Evolutionary conservation across 2,888 invertebrate genomes (phyloP).

Genomic region (Luperina testacea): DNA sequence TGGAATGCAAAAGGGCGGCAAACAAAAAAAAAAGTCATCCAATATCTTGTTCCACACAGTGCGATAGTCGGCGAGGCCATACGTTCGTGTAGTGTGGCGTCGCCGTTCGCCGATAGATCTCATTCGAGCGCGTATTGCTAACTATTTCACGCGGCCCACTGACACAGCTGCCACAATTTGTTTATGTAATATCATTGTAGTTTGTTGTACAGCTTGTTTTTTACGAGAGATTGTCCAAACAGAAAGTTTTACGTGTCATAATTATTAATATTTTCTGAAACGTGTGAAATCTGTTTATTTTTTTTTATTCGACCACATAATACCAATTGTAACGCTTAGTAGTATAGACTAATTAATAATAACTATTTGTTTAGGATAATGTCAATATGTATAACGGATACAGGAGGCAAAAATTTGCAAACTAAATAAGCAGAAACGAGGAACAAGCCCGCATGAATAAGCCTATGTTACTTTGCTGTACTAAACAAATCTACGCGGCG

Average conservation of each 20-base stretch:
- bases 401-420: slow-evolving; percentile 5
- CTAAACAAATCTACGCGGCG: slow-evolving; percentile 16
- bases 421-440: slow-evolving; percentile 40
- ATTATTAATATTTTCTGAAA: slow-evolving; percentile 1
- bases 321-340: neutral
- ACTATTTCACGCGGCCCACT: slow-evolving; percentile 70
- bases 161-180: slow-evolving; percentile 71
- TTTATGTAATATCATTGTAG: slow-evolving; percentile 59
- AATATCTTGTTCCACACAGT: slow-evolving; percentile 67
- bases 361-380: neutral
- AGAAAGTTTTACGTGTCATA: neutral
- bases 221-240: slow-evolving; percentile 16
- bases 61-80: slow-evolving; percentile 57
- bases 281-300: neutral
- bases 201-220: slow-evolving; percentile 26
- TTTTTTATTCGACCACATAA: neutral
- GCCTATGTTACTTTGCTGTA: slow-evolving; percentile 9
- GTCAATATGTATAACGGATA: neutral
- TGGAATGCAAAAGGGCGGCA: slow-evolving; percentile 57
- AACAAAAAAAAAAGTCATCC: slow-evolving; percentile 63
- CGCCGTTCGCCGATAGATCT: slow-evolving; percentile 64
- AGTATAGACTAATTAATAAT: neutral
- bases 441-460: slow-evolving; percentile 38
- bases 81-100: slow-evolving; percentile 32
- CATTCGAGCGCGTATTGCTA: slow-evolving; percentile 67